Evolutionary conservation across 1,140 invertebrate genomes (phyloP).

Genomic region (Aphaenogaster floridana): DNA sequence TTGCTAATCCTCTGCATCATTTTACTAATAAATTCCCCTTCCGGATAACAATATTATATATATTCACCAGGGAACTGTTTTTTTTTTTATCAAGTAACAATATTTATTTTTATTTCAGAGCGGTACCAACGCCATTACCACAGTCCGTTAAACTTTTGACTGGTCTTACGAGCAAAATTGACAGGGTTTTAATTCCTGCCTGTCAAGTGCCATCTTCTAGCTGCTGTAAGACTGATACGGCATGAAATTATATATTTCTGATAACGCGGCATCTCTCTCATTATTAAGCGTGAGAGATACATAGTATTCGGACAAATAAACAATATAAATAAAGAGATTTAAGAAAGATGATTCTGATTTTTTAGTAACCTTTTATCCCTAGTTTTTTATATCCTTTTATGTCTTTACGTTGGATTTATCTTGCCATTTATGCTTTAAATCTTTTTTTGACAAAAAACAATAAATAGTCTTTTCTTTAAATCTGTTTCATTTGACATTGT

Average conservation of each 20-base stretch:
- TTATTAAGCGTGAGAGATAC: background rate
- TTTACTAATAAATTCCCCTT: background rate
- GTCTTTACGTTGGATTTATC: background rate
- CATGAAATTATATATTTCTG: background rate
- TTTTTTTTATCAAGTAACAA: background rate
- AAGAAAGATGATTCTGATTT: background rate
- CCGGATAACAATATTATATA: background rate
- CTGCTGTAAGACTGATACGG: conserved; percentile 10
- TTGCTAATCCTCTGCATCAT: background rate
- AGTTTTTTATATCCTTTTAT: background rate
- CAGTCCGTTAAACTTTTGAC: conserved; percentile 26
- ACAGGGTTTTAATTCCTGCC: conserved; percentile 63
- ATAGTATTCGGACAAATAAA: background rate
- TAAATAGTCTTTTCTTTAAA: background rate
- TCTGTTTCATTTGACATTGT: background rate
- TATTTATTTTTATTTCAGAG: conserved; percentile 27
- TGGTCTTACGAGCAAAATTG: conserved; percentile 52
- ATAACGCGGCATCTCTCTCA: background rate
- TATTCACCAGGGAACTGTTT: background rate
- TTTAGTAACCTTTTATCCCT: background rate
- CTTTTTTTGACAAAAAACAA: background rate
- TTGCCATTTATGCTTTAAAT: background rate
- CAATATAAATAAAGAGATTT: conserved; percentile 33
- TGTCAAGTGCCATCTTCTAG: background rate
- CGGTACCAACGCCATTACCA: no score